Evolutionary conservation across 2,888 invertebrate species (phyloP).

Genomic region (Parnassius orleans): DNA sequence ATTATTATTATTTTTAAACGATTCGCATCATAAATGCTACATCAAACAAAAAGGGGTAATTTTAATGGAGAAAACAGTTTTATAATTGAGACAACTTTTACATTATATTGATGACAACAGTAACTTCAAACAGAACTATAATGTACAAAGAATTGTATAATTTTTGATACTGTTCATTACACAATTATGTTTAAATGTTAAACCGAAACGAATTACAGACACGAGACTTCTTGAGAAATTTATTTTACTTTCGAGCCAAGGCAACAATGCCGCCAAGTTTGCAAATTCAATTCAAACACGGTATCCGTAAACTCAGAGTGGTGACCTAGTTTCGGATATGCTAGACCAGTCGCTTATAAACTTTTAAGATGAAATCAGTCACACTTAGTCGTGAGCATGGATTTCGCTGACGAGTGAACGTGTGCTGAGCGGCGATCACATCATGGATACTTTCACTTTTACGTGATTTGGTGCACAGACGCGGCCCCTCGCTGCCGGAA

Average conservation of each 20-base stretch:
- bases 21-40: too few species aligned
- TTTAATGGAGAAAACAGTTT: too few species aligned
- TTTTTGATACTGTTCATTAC: conserved; percentile 10
- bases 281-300: conserved; percentile 14
- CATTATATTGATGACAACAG: too few species aligned
- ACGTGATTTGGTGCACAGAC: conserved; percentile 64
- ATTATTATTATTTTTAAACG: too few species aligned
- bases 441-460: conserved; percentile 74
- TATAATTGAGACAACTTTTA: too few species aligned
- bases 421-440: conserved; percentile 50
- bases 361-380: conserved; percentile 8
- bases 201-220: conserved; percentile 8
- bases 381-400: conserved; percentile 25
- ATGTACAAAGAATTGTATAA: neutral
- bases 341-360: conserved; percentile 3
- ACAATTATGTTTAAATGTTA: conserved; percentile 8
- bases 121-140: too few species aligned
- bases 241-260: conserved; percentile 14
- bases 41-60: too few species aligned
- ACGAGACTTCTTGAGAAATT: conserved; percentile 19
- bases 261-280: conserved; percentile 16
- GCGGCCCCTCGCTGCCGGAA: conserved; percentile 54
- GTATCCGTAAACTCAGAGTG: neutral
- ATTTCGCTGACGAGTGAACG: conserved; percentile 31
- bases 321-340: conserved; percentile 14